Conservation (phyloP, 2,113 vertebrate species). For the Oophaga pumilio region DNA sequence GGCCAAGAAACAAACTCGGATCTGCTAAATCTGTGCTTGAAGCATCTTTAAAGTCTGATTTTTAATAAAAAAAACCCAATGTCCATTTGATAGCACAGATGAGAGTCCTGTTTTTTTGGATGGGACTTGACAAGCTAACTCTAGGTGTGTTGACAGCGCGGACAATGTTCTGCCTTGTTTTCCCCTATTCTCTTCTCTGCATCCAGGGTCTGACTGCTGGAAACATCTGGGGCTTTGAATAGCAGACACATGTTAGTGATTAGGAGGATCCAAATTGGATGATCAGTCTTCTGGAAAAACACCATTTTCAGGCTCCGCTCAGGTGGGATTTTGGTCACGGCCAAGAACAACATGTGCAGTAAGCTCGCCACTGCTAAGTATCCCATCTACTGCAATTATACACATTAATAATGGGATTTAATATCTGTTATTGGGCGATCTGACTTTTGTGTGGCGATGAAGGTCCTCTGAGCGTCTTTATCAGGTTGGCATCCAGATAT, state of each 20-base stretch:
- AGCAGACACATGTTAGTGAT: conserved; percentile 52
- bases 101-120: not conserved
- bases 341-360: conserved; percentile 29
- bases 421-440: not conserved
- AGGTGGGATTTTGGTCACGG: conserved; percentile 45
- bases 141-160: conserved; percentile 49
- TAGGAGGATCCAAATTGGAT: conserved; percentile 45
- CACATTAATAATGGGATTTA: not conserved
- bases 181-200: not conserved
- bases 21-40: not conserved
- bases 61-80: not conserved
- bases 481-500: not conserved
- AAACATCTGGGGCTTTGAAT: conserved; percentile 50
- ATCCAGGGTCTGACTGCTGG: conserved; percentile 9
- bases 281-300: conserved; percentile 24
- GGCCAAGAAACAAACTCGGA: not conserved
- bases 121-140: conserved; percentile 28
- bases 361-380: not conserved
- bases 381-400: not conserved
- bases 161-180: conserved; percentile 55
- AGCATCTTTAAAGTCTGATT: conserved; percentile 3
- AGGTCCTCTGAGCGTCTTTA: not conserved
- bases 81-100: not conserved
- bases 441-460: not conserved
- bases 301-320: not conserved